phyloP scores from a whole-genome alignment of 2,113 vertebrate species.

The Zapus hudsonius region DNA sequence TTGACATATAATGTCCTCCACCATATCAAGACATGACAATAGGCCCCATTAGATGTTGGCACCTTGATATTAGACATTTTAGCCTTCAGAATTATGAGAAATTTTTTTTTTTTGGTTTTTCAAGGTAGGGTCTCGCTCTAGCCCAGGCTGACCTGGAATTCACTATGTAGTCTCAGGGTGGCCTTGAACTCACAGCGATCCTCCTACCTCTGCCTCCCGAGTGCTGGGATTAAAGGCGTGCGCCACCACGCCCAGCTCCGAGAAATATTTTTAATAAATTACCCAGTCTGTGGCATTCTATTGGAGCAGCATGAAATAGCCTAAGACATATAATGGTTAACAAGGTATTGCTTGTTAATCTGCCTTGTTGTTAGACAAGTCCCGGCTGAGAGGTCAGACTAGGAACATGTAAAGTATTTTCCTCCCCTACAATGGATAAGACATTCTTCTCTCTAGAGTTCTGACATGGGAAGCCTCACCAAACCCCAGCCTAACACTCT shows the following conservation, averaged over 20 bases:
- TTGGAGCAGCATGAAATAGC: neutral
- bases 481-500: neutral
- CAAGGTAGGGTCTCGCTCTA: too few relatives aligned
- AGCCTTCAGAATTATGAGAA: neutral
- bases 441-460: slow-evolving; percentile 27
- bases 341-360: neutral
- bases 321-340: neutral
- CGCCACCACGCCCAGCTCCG: too few relatives aligned
- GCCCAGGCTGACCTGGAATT: too few relatives aligned
- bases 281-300: neutral
- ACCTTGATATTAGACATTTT: neutral
- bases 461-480: neutral
- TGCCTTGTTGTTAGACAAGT: neutral
- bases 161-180: too few relatives aligned
- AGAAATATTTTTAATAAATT: too few relatives aligned
- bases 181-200: too few relatives aligned
- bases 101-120: neutral
- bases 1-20: neutral
- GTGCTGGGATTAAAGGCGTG: too few relatives aligned
- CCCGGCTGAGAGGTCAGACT: neutral
- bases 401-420: neutral
- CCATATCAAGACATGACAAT: neutral
- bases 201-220: too few relatives aligned
- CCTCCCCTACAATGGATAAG: neutral
- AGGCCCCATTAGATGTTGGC: neutral